Conservation (phyloP, 23 tunicate species). For the Botrylloides violaceus region DNA sequence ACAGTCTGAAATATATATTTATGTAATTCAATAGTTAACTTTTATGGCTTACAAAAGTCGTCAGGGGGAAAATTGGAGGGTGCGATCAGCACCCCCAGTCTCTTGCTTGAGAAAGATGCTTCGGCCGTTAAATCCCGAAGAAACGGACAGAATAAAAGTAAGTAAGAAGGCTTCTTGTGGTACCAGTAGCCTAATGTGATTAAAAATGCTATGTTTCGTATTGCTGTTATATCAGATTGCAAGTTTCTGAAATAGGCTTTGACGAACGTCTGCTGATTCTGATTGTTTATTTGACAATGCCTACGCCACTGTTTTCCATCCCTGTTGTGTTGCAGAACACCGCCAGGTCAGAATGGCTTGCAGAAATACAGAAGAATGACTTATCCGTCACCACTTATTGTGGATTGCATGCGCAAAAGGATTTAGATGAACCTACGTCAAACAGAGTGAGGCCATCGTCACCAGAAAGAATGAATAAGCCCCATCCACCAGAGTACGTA, state of each 20-base stretch:
- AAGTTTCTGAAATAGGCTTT: no score
- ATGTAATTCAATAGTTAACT: neutral
- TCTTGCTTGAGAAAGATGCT: constrained; percentile 48
- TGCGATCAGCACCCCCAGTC: constrained; percentile 79
- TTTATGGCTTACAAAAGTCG: neutral
- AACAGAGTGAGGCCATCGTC: constrained; percentile 69
- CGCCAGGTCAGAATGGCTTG: constrained; percentile 42
- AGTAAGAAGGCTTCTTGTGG: neutral
- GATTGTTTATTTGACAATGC: no score
- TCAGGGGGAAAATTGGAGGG: constrained; percentile 8
- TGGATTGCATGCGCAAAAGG: constrained; percentile 44
- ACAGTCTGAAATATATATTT: neutral
- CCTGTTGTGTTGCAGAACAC: constrained; percentile 31
- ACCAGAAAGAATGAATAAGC: constrained; percentile 50
- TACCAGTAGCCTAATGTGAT: neutral
- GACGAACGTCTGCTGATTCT: no score
- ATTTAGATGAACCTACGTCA: constrained; percentile 72
- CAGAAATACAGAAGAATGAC: constrained; percentile 20
- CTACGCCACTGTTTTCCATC: no score
- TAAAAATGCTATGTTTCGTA: neutral
- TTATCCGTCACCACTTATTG: constrained; percentile 55
- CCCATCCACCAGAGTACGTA: constrained; percentile 79
- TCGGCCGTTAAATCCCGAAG: constrained; percentile 39
- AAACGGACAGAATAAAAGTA: constrained; percentile 21
- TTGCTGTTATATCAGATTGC: no score